Percentiles rank a stretch among this genome's conserved stretches.
Conservation (phyloP, 2,888 invertebrate genomes). For the Orthosia cruda region DNA sequence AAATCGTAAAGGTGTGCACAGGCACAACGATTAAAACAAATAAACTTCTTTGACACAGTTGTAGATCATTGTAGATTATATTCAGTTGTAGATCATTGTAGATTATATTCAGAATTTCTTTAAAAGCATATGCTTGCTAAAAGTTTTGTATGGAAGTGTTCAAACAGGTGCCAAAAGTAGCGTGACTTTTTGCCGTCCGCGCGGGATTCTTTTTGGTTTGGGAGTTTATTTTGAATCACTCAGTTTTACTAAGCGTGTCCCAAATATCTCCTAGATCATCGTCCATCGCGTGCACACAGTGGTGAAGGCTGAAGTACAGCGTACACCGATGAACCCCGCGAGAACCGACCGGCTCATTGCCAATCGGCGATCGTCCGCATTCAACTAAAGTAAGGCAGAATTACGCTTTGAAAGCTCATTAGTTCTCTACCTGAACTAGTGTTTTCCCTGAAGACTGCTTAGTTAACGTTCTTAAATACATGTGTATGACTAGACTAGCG, state of each 20-base stretch:
- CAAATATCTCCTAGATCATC: conserved; percentile 11
- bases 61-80: neutral
- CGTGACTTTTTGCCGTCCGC: no score
- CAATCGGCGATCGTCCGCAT: conserved; percentile 59
- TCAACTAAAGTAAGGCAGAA: conserved; percentile 48
- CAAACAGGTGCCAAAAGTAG: no score
- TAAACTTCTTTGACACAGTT: neutral
- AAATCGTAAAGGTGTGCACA: neutral
- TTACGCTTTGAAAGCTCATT: conserved; percentile 57
- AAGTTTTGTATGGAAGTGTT: neutral
- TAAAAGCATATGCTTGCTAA: neutral
- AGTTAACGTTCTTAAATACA: conserved; percentile 27
- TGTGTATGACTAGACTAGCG: conserved; percentile 12
- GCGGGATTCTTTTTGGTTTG: neutral
- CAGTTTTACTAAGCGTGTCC: neutral
- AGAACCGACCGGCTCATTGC: conserved; percentile 64
- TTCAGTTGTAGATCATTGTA: no score
- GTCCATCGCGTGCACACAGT: conserved; percentile 19
- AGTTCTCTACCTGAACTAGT: conserved; percentile 37
- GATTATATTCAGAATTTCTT: neutral
- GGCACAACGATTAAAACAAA: neutral
- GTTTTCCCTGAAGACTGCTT: conserved; percentile 45
- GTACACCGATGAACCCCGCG: conserved; percentile 41
- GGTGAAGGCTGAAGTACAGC: conserved; percentile 18
- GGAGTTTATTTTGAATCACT: neutral